Evolutionary conservation across 2,888 invertebrate species (phyloP).

Genomic region (Drosophila tripunctata): DNA sequence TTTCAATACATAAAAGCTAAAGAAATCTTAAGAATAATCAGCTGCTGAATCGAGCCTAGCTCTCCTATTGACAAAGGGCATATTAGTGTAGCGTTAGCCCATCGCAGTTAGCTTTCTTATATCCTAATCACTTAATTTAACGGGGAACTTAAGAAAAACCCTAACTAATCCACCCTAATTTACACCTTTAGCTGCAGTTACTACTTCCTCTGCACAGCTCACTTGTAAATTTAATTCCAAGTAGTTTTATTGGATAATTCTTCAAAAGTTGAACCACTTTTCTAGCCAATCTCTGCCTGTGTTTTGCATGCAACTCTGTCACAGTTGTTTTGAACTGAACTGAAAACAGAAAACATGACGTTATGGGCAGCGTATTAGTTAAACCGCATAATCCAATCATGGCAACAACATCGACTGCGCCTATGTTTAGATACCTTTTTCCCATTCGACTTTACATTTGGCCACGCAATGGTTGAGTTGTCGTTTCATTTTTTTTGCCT

Average conservation of each 20-base stretch:
- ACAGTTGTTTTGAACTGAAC: conserved; percentile 24
- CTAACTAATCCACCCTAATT: too few species aligned
- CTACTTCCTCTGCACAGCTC: too few species aligned
- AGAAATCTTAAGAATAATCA: too few species aligned
- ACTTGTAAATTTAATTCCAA: not conserved
- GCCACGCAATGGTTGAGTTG: conserved; percentile 52
- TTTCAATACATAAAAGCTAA: too few species aligned
- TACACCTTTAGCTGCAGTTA: too few species aligned
- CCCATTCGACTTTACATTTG: conserved; percentile 17
- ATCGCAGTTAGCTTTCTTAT: too few species aligned
- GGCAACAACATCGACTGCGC: conserved; percentile 56
- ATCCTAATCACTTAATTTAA: too few species aligned
- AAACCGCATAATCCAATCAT: conserved; percentile 60
- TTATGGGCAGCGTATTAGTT: conserved; percentile 54
- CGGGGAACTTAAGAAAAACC: too few species aligned
- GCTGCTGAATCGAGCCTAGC: too few species aligned
- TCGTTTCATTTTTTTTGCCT: conserved; percentile 12
- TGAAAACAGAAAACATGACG: conserved; percentile 36
- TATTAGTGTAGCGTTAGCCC: too few species aligned
- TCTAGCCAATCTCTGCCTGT: not conserved
- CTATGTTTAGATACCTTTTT: conserved; percentile 39
- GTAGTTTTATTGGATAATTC: conserved; percentile 6
- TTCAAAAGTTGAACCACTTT: not conserved
- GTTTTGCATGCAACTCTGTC: conserved; percentile 5
- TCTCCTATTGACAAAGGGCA: too few species aligned